phyloP scores from a whole-genome alignment of 2,888 invertebrate genomes.

The Eubasilissa splendida region DNA sequence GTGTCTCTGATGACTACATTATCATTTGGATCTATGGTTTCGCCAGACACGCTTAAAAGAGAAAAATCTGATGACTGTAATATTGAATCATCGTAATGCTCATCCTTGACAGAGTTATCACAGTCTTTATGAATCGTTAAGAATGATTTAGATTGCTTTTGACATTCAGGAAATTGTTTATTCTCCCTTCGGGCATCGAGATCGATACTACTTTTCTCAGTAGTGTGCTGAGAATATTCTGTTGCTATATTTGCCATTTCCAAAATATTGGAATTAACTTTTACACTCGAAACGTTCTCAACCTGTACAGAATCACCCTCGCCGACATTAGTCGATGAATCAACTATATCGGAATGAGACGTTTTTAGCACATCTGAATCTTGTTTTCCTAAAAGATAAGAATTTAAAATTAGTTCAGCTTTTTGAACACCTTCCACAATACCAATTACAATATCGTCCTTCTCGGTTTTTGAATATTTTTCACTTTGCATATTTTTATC shows the following conservation, averaged over 20 bases:
- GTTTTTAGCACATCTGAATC: background rate
- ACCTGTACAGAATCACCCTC: background rate
- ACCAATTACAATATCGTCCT: constrained; percentile 1
- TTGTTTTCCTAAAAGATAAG: background rate
- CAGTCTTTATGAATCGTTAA: background rate
- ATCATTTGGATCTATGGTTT: background rate
- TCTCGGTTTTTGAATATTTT: background rate
- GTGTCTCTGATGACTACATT: background rate
- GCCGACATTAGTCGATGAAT: too few relatives aligned
- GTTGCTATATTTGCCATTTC: background rate
- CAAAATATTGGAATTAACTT: constrained; percentile 7
- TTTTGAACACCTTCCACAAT: constrained; percentile 3
- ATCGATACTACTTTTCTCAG: too few relatives aligned
- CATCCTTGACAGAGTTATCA: background rate
- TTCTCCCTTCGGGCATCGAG: background rate
- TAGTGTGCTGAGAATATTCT: background rate
- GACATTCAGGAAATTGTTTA: background rate
- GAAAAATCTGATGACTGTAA: constrained; percentile 3
- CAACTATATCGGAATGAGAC: background rate
- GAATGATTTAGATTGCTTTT: constrained; percentile 2
- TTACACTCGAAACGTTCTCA: background rate
- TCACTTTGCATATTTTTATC: constrained; percentile 6
- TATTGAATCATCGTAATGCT: constrained; percentile 14
- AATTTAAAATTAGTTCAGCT: constrained; percentile 18
- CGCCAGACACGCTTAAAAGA: background rate